Evolutionary conservation across 1,140 invertebrate genomes (phyloP).

Genomic region (Platyscapa corneri): DNA sequence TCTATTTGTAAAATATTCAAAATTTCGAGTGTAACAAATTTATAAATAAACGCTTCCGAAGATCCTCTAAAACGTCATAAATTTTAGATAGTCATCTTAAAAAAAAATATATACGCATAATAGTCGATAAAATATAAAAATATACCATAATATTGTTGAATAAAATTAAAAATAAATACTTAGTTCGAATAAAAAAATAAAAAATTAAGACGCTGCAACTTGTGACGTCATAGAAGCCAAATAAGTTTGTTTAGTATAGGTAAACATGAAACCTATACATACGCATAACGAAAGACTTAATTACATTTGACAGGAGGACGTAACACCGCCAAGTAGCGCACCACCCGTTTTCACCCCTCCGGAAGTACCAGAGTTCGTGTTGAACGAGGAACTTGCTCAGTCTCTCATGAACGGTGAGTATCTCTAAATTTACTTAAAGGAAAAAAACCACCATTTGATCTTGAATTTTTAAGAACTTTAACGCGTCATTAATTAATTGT

Average conservation of each 20-base stretch:
- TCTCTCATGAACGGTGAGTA: constrained; percentile 65
- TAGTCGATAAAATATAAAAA: too few relatives aligned
- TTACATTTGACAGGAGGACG: constrained; percentile 74
- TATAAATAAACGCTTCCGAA: too few relatives aligned
- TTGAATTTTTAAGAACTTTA: background rate
- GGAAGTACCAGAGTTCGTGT: constrained; percentile 80
- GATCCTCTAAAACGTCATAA: too few relatives aligned
- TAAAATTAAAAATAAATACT: too few relatives aligned
- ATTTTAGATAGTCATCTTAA: too few relatives aligned
- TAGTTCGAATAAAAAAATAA: too few relatives aligned
- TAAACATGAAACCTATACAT: background rate
- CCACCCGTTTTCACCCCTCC: constrained; percentile 89
- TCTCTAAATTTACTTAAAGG: background rate
- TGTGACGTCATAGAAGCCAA: constrained; percentile 3
- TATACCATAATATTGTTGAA: too few relatives aligned
- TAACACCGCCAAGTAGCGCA: constrained; percentile 83
- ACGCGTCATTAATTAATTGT: too few relatives aligned
- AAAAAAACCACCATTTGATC: too few relatives aligned
- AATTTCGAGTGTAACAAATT: too few relatives aligned
- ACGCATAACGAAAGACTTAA: constrained; percentile 21
- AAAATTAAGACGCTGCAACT: background rate
- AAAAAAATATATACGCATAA: too few relatives aligned
- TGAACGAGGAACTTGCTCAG: constrained; percentile 71
- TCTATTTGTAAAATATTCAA: too few relatives aligned
- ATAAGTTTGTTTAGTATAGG: constrained; percentile 19